Evolutionary conservation across 2,797 vertebrate genomes (phyloP).

Genomic region (Heterohyrax brucei): DNA sequence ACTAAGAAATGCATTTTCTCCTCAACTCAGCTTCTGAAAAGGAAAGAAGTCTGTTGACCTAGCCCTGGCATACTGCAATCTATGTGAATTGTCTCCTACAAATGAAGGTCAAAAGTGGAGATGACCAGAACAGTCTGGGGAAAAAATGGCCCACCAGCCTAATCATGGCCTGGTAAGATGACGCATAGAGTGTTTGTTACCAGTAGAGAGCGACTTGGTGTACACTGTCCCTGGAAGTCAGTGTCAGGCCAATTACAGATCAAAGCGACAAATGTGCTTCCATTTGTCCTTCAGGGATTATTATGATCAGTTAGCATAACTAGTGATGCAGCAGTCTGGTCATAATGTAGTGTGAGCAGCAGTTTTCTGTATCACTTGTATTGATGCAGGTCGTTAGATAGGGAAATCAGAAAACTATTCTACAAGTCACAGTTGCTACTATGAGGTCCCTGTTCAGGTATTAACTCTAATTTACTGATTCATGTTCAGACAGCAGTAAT

Average conservation of each 20-base stretch:
- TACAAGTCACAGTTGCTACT: not conserved
- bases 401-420: slow-evolving; percentile 58
- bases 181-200: slow-evolving; percentile 49
- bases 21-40: slow-evolving; percentile 33
- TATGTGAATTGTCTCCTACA: slow-evolving; percentile 56
- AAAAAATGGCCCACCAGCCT: slow-evolving; percentile 31
- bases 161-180: slow-evolving; percentile 43
- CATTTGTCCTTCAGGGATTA: slow-evolving; percentile 68
- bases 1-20: slow-evolving; percentile 40
- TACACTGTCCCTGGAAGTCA: slow-evolving; percentile 2
- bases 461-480: not conserved
- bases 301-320: slow-evolving; percentile 67
- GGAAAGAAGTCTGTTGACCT: slow-evolving; percentile 48
- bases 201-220: slow-evolving; percentile 39
- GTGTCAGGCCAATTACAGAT: slow-evolving; percentile 65
- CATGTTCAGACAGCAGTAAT: not conserved
- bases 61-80: slow-evolving; percentile 20
- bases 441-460: not conserved
- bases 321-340: not conserved
- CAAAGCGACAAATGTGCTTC: slow-evolving; percentile 58
- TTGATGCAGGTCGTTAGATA: slow-evolving; percentile 58
- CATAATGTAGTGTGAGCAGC: slow-evolving; percentile 48
- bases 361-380: slow-evolving; percentile 69
- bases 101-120: slow-evolving; percentile 45
- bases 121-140: slow-evolving; percentile 64